Evolutionary conservation across 2,113 vertebrate species (phyloP).

Genomic region (Hippolais icterina): DNA sequence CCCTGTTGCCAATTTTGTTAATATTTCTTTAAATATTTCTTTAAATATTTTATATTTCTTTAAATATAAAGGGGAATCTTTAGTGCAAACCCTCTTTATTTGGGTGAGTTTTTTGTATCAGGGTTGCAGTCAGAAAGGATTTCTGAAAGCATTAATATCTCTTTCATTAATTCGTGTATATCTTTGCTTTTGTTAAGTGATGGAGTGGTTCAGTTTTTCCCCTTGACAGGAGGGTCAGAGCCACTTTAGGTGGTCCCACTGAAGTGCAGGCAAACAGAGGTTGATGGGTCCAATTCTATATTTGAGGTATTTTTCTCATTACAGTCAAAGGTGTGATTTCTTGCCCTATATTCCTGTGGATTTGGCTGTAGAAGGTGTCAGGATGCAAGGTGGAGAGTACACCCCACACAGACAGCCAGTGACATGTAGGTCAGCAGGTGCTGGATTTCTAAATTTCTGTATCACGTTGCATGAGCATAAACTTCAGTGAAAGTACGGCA

Average conservation of each 20-base stretch:
- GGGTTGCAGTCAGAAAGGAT: background rate
- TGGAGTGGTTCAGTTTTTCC: background rate
- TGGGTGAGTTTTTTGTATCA: background rate
- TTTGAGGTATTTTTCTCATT: background rate
- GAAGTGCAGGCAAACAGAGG: background rate
- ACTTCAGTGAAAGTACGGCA: fast-evolving
- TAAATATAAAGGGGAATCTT: too few species aligned
- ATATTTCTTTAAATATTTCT: too few species aligned
- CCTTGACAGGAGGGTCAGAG: background rate
- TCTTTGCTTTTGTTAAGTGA: background rate
- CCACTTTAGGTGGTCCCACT: background rate
- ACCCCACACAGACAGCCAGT: background rate
- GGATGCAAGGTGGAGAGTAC: background rate
- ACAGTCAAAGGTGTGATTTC: background rate
- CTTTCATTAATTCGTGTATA: background rate
- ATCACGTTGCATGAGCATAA: background rate
- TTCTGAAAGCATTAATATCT: background rate
- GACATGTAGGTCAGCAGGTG: background rate
- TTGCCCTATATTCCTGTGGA: background rate
- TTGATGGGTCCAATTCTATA: background rate
- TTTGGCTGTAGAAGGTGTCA: background rate
- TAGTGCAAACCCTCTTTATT: background rate
- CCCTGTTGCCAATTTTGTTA: background rate
- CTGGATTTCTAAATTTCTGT: background rate
- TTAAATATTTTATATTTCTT: too few species aligned